These are phyloP conservation scores for Ctenomys sociabilis DNA, from an alignment of 2,113 vertebrate genomes.

Conservation along the genomic window DNA sequence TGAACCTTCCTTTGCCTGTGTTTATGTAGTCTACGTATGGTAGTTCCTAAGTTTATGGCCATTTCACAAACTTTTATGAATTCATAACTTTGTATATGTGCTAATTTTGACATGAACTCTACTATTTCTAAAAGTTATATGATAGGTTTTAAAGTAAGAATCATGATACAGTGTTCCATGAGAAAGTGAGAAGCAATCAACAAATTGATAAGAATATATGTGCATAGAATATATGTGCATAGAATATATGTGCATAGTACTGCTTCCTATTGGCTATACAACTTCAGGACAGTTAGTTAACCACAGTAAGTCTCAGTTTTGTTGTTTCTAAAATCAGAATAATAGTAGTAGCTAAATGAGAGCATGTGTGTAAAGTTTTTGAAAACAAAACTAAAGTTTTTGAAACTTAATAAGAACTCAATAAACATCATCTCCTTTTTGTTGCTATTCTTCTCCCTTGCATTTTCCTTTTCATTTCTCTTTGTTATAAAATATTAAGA, in stretches of 20 bases:
- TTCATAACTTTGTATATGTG: not conserved
- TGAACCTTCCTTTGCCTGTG: not conserved
- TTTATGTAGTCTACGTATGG: not conserved
- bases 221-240: too few species aligned
- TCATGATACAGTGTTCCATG: not conserved
- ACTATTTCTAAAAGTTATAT: constrained; percentile 38
- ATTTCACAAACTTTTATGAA: not conserved
- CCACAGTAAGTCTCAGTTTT: not conserved
- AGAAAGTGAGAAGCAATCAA: not conserved
- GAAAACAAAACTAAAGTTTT: not conserved
- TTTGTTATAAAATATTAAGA: not conserved
- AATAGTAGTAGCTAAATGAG: not conserved
- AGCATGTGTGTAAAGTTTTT: not conserved
- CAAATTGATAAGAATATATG: not conserved
- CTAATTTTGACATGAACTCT: constrained; percentile 12
- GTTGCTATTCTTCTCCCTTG: not conserved
- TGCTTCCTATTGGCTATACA: not conserved
- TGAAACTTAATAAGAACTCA: not conserved
- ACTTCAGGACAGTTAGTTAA: not conserved
- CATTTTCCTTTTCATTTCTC: not conserved
- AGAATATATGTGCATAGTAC: not conserved
- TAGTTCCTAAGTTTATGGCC: not conserved
- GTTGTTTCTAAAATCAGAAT: not conserved
- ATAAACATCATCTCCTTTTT: not conserved
- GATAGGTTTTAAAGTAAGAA: not conserved